These are phyloP conservation scores for Gallinago media DNA, from an alignment of 2,113 vertebrate species.

Conservation along the genomic window DNA sequence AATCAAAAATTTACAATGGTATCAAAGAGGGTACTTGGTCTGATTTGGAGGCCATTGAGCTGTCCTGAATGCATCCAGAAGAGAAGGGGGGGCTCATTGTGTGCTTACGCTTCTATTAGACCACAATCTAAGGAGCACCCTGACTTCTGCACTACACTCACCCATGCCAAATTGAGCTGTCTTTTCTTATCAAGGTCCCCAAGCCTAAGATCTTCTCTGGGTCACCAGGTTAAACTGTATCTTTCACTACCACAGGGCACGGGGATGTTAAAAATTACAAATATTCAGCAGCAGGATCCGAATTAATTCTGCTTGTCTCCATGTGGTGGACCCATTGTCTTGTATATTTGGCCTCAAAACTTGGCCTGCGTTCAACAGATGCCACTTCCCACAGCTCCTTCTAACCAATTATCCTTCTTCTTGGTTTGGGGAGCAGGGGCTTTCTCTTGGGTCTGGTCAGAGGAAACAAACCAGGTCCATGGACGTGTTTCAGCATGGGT, in stretches of 20 bases:
- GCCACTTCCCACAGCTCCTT: neutral
- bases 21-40: neutral
- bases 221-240: neutral
- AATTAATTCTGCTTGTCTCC: neutral
- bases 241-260: neutral
- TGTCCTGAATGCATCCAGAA: neutral
- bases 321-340: rapidly evolving
- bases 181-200: neutral
- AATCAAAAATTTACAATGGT: neutral
- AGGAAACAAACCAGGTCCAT: neutral
- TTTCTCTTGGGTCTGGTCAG: neutral
- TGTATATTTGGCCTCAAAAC: neutral
- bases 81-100: rapidly evolving
- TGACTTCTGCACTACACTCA: neutral
- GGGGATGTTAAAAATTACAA: neutral
- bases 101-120: neutral
- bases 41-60: neutral
- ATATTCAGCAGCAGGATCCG: neutral
- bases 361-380: neutral
- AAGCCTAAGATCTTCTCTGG: neutral
- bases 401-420: neutral
- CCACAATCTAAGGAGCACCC: neutral
- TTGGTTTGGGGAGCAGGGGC: neutral
- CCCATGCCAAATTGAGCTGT: neutral
- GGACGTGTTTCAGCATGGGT: neutral